Conservation (phyloP, 2,113 vertebrate species). For the Manacus vitellinus region DNA sequence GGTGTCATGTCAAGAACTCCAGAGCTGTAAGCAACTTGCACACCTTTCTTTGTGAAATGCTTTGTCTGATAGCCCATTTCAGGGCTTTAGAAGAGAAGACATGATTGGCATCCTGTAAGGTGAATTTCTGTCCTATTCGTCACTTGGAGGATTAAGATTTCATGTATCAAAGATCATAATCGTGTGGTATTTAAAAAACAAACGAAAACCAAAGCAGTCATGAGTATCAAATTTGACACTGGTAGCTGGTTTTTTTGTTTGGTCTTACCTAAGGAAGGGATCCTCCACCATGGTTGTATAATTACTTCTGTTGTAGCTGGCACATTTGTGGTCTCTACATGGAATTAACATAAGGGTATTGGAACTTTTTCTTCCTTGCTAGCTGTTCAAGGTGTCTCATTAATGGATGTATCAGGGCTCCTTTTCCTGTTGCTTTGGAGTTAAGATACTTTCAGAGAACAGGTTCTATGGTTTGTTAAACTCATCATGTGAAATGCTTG, state of each 20-base stretch:
- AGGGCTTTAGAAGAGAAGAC: not conserved
- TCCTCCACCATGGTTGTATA: not conserved
- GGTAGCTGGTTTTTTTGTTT: not conserved
- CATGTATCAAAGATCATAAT: not conserved
- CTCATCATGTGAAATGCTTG: not conserved
- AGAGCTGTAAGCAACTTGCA: rapidly evolving
- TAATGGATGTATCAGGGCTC: not conserved
- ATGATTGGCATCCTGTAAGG: not conserved
- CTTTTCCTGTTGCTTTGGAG: not conserved
- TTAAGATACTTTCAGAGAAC: not conserved
- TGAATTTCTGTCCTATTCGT: not conserved
- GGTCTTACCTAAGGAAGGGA: not conserved
- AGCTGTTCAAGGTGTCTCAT: not conserved
- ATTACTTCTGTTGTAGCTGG: not conserved
- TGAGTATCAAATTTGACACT: not conserved
- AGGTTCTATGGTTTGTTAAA: not conserved
- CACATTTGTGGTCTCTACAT: not conserved
- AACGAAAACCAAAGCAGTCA: not conserved
- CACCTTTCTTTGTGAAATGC: not conserved
- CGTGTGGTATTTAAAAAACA: not conserved
- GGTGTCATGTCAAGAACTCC: not conserved
- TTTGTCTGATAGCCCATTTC: not conserved
- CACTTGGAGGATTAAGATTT: not conserved
- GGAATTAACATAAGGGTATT: rapidly evolving
- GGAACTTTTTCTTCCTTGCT: not conserved